Percentiles rank a stretch among this genome's conserved stretches.
phyloP scores from a whole-genome alignment of 2,888 invertebrate species.

The Anorthoa munda region DNA sequence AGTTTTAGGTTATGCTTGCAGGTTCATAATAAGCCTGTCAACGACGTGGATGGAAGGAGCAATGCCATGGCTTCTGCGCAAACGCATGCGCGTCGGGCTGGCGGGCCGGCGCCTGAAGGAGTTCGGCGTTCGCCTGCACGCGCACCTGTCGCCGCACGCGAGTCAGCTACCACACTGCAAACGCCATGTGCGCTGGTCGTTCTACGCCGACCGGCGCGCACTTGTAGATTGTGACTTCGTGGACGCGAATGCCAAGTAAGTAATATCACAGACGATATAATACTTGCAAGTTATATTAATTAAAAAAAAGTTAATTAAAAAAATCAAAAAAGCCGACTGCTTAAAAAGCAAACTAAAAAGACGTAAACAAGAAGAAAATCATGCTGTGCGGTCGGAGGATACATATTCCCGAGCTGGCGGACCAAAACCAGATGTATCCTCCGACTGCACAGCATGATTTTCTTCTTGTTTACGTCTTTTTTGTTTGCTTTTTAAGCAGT shows the following conservation, averaged over 20 bases:
- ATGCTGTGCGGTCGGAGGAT: too few species aligned
- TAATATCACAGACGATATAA: neutral
- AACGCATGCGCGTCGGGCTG: slow-evolving; percentile 2
- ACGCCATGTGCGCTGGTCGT: slow-evolving; percentile 18
- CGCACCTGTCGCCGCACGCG: slow-evolving; percentile 1
- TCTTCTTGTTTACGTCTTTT: too few species aligned
- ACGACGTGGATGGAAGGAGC: slow-evolving; percentile 27
- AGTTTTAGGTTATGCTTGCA: neutral
- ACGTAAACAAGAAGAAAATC: too few species aligned
- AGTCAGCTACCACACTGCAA: neutral
- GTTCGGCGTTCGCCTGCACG: slow-evolving; percentile 41
- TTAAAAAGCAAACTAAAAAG: too few species aligned
- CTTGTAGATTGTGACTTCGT: slow-evolving; percentile 25
- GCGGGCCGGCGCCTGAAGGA: slow-evolving; percentile 48
- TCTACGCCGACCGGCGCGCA: slow-evolving; percentile 11
- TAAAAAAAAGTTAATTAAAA: too few species aligned
- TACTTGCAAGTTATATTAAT: too few species aligned
- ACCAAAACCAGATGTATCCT: too few species aligned
- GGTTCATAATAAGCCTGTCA: slow-evolving; percentile 37
- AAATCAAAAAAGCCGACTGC: too few species aligned
- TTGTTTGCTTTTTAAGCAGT: too few species aligned
- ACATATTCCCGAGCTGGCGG: too few species aligned
- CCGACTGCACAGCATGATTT: too few species aligned
- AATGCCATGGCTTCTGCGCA: neutral
- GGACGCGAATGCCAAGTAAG: slow-evolving; percentile 2